phyloP scores from a whole-genome alignment of 35 echinoderm and acorn worm genomes.

The Heliocidaris tuberculata region DNA sequence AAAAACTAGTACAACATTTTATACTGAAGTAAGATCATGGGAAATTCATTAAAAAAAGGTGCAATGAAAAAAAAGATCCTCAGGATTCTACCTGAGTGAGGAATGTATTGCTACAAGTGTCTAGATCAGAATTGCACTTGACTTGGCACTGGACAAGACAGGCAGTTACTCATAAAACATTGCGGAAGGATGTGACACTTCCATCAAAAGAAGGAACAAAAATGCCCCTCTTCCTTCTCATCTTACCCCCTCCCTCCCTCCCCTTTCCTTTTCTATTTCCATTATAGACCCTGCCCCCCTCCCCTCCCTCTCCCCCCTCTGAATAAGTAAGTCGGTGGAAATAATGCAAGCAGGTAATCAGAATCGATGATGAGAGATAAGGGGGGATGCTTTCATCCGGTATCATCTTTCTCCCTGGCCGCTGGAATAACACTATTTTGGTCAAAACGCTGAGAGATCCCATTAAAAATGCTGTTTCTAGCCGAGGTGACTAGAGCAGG shows the following conservation, averaged over 20 bases:
- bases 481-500: not conserved
- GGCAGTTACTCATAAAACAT: constrained; percentile 18
- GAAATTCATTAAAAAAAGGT: too few relatives aligned
- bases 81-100: not conserved
- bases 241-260: constrained; percentile 22
- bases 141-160: not conserved
- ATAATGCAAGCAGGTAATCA: constrained; percentile 44
- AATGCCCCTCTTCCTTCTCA: constrained; percentile 41
- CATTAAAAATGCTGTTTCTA: constrained; percentile 52
- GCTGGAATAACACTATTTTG: constrained; percentile 54
- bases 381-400: constrained; percentile 39
- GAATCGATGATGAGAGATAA: constrained; percentile 42
- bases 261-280: constrained; percentile 6
- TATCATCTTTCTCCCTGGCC: constrained; percentile 48
- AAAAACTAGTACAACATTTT: too few relatives aligned
- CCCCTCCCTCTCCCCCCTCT: not conserved
- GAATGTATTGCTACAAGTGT: not conserved
- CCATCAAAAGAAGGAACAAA: constrained; percentile 31
- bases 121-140: not conserved
- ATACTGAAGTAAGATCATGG: too few relatives aligned
- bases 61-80: too few relatives aligned
- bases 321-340: constrained; percentile 25
- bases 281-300: not conserved
- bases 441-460: constrained; percentile 47
- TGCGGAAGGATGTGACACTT: constrained; percentile 35